Evolutionary conservation across 2,888 invertebrate species (phyloP).

Genomic region (Diabrotica balteata): DNA sequence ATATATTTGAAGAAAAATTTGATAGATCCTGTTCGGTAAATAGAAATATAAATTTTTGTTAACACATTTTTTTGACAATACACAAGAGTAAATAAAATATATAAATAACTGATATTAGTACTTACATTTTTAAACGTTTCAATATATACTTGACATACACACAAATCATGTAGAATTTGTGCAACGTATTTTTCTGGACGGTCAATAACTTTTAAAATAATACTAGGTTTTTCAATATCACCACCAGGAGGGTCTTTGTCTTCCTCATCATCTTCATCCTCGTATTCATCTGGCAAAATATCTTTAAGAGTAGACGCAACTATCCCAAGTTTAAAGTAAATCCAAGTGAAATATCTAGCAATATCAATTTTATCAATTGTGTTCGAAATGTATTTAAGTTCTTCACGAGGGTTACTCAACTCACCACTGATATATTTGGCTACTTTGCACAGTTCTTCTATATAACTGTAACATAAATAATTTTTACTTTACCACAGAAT

Average conservation of each 20-base stretch:
- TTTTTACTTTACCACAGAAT: too few species aligned
- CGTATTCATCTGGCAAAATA: constrained; percentile 33
- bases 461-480: not conserved
- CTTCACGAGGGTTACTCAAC: constrained; percentile 44
- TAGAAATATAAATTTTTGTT: too few species aligned
- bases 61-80: too few species aligned
- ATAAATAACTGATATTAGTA: constrained; percentile 10
- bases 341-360: constrained; percentile 53
- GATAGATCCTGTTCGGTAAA: too few species aligned
- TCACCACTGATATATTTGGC: constrained; percentile 51
- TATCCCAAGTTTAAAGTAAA: constrained; percentile 47
- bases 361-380: constrained; percentile 42
- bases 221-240: constrained; percentile 16
- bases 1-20: too few species aligned
- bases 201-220: constrained; percentile 42
- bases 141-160: constrained; percentile 54
- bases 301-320: constrained; percentile 44
- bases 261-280: constrained; percentile 34
- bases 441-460: constrained; percentile 38
- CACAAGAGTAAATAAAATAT: too few species aligned
- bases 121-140: constrained; percentile 60
- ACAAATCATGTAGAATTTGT: constrained; percentile 55
- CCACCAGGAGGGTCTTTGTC: not conserved
- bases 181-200: constrained; percentile 51
- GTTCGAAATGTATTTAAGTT: constrained; percentile 25